Conservation (phyloP, 2,113 vertebrate species). For the Rhombomys opimus region DNA sequence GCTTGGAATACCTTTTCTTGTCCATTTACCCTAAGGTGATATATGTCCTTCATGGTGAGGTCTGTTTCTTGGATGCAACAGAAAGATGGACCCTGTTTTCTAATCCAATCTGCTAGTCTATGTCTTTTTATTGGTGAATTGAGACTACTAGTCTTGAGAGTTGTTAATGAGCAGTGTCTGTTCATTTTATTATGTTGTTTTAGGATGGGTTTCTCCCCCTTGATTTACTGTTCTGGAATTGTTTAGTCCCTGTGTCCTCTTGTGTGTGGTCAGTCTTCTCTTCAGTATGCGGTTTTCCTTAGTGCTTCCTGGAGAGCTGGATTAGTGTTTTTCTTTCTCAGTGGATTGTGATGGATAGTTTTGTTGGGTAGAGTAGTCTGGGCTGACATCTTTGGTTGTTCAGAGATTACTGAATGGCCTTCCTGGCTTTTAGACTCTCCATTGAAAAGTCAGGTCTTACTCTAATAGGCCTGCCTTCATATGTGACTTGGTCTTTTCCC, state of each 20-base stretch:
- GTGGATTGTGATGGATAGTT: background rate
- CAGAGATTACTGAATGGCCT: background rate
- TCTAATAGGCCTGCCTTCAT: background rate
- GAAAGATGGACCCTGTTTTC: background rate
- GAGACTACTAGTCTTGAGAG: background rate
- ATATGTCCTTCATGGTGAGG: background rate
- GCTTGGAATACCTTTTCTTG: background rate
- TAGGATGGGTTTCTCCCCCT: background rate
- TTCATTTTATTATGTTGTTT: background rate
- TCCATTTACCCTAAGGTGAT: background rate
- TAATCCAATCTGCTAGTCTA: background rate
- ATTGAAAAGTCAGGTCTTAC: background rate
- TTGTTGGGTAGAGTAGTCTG: background rate
- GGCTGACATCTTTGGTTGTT: background rate
- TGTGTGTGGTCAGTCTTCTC: background rate
- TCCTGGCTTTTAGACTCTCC: background rate
- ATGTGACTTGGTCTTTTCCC: background rate
- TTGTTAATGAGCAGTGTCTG: background rate
- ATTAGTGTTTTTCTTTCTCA: background rate
- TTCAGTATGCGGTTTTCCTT: background rate
- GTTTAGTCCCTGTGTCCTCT: background rate
- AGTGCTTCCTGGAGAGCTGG: background rate
- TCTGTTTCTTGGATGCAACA: background rate
- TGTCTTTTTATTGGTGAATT: background rate
- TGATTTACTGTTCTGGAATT: background rate